Evolutionary conservation across 2,888 invertebrate species (phyloP).

Genomic region (Metopia argyrocephala): DNA sequence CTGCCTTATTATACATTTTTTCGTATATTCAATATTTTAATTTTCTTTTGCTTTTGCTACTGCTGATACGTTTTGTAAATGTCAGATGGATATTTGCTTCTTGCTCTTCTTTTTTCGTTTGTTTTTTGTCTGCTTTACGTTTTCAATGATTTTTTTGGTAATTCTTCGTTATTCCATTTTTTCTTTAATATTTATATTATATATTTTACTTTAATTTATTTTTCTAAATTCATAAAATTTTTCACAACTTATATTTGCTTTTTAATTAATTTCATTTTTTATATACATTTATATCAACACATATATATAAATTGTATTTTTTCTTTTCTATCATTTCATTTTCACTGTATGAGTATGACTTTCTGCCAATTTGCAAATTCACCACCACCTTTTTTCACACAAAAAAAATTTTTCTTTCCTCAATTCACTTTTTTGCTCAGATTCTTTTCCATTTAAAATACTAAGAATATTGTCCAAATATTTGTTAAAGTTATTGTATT

Average conservation of each 20-base stretch:
- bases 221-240: constrained; percentile 12
- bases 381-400: constrained; percentile 64
- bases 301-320: constrained; percentile 49
- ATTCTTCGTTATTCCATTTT: constrained; percentile 15
- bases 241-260: constrained; percentile 16
- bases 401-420: constrained; percentile 53
- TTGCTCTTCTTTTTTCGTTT: constrained; percentile 1
- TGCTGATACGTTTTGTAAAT: constrained; percentile 36
- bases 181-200: no score
- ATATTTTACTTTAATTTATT: not conserved
- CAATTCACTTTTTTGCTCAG: constrained; percentile 45
- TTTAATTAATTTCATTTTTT: constrained; percentile 18
- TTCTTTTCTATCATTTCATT: constrained; percentile 24
- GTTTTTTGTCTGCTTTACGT: constrained; percentile 12
- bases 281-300: constrained; percentile 15
- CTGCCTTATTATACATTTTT: constrained; percentile 44
- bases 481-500: constrained; percentile 28
- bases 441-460: constrained; percentile 45
- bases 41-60: not conserved
- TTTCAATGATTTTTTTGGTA: constrained; percentile 49
- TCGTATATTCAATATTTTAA: constrained; percentile 27
- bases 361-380: constrained; percentile 62
- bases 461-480: constrained; percentile 41
- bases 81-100: constrained; percentile 35
- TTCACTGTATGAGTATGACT: constrained; percentile 52